Conservation (phyloP, 2,797 vertebrate species). For the Poeciliopsis paucimaculata region DNA sequence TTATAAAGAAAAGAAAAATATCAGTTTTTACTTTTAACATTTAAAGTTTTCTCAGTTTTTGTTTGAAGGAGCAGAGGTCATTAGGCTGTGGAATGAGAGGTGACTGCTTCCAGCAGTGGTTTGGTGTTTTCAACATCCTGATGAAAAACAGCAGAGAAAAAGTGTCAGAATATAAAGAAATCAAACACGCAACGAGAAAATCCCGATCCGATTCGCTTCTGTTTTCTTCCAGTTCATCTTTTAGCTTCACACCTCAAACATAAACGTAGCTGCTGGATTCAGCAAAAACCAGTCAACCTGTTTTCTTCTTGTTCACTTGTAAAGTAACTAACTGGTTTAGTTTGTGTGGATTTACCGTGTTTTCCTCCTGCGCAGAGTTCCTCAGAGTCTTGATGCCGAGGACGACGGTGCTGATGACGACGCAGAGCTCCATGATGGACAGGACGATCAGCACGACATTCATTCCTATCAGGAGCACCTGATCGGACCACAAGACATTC, state of each 20-base stretch:
- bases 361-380: neutral
- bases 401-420: slow-evolving; percentile 52
- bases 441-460: slow-evolving; percentile 56
- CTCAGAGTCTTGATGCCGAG: slow-evolving; percentile 60
- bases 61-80: neutral
- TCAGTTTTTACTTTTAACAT: neutral
- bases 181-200: neutral
- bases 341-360: slow-evolving; percentile 19
- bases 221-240: neutral
- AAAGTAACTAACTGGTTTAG: neutral
- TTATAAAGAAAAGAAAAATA: neutral
- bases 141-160: slow-evolving; percentile 11
- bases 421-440: slow-evolving; percentile 59
- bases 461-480: slow-evolving; percentile 44
- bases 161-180: neutral
- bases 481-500: neutral
- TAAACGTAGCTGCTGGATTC: neutral
- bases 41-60: neutral
- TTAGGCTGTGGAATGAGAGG: slow-evolving; percentile 5
- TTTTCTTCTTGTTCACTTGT: neutral
- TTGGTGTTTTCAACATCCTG: slow-evolving; percentile 36
- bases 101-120: slow-evolving; percentile 52
- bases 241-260: neutral
- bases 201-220: neutral
- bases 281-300: neutral